phyloP scores from a whole-genome alignment of 2,888 invertebrate species.

The Creontiades dilutus region DNA sequence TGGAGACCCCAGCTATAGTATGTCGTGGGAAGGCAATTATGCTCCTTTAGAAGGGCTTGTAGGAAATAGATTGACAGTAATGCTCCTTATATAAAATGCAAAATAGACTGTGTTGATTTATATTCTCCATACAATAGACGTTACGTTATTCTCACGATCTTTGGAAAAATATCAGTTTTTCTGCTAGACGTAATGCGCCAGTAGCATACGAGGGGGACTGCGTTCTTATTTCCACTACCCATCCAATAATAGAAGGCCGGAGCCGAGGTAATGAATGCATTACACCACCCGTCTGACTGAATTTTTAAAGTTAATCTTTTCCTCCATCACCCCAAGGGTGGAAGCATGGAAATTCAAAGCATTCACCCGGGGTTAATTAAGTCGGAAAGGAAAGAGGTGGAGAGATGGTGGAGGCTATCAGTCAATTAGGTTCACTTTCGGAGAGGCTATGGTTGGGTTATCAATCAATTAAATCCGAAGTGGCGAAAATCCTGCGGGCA shows the following conservation, averaged over 20 bases:
- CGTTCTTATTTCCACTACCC: not conserved
- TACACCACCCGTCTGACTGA: not conserved
- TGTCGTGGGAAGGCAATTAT: too few species aligned
- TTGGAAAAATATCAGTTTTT: not conserved
- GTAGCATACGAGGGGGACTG: not conserved
- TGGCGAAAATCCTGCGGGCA: not conserved
- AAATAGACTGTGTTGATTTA: too few species aligned
- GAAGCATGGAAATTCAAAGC: constrained; percentile 10
- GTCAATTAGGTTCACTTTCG: constrained; percentile 32
- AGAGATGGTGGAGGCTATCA: not conserved
- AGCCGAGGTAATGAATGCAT: constrained; percentile 7
- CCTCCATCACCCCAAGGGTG: not conserved
- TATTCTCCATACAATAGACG: too few species aligned
- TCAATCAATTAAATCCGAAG: constrained; percentile 31
- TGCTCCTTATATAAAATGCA: too few species aligned
- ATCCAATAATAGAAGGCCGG: constrained; percentile 12
- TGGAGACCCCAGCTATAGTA: too few species aligned
- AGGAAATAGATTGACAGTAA: too few species aligned
- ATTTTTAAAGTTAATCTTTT: constrained; percentile 7
- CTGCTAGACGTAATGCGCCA: not conserved
- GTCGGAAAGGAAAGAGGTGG: not conserved
- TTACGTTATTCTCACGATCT: too few species aligned
- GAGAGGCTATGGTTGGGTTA: constrained; percentile 16
- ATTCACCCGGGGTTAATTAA: not conserved
- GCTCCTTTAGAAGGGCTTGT: too few species aligned